Evolutionary conservation across 2,888 invertebrate species (phyloP).

Genomic region (Oscheius onirici): DNA sequence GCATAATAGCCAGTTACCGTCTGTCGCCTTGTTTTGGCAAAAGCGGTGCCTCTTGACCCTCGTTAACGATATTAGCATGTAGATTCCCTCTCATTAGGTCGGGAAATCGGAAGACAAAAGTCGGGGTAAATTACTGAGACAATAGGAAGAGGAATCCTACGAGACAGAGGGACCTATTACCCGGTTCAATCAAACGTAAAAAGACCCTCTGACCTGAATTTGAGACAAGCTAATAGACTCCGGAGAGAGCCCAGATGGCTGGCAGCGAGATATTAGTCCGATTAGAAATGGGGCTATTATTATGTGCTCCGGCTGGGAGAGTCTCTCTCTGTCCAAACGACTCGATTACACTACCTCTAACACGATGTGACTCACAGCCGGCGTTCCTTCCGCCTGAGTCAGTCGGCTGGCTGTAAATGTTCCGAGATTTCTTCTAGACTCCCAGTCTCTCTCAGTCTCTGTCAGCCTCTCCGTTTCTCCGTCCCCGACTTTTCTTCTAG

Average conservation of each 20-base stretch:
- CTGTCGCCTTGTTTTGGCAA: conserved; percentile 13
- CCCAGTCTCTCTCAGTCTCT: neutral
- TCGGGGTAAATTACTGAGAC: neutral
- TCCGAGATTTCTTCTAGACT: neutral
- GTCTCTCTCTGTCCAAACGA: no score
- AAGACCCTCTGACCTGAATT: conserved; percentile 1
- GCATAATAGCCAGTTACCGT: neutral
- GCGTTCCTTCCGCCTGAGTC: conserved; percentile 4
- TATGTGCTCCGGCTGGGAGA: neutral
- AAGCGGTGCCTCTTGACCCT: conserved; percentile 29
- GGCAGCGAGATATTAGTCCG: conserved; percentile 14
- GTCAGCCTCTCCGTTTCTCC: neutral
- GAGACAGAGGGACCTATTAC: conserved; percentile 9
- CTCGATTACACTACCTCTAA: no score
- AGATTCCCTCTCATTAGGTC: conserved; percentile 25
- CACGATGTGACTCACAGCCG: no score
- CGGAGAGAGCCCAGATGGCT: conserved; percentile 6
- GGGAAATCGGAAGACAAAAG: conserved; percentile 2
- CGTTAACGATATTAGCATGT: conserved; percentile 23
- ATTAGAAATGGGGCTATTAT: conserved; percentile 25
- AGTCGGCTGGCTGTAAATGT: neutral
- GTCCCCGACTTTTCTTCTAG: no score
- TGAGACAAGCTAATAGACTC: neutral
- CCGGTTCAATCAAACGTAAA: conserved; percentile 15
- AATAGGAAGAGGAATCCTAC: conserved; percentile 8